Evolutionary conservation across 2,888 invertebrate genomes (phyloP), one percentile per base, ranked within the genome.

Genomic region (Branchipolynoe longqiensis): DNA sequence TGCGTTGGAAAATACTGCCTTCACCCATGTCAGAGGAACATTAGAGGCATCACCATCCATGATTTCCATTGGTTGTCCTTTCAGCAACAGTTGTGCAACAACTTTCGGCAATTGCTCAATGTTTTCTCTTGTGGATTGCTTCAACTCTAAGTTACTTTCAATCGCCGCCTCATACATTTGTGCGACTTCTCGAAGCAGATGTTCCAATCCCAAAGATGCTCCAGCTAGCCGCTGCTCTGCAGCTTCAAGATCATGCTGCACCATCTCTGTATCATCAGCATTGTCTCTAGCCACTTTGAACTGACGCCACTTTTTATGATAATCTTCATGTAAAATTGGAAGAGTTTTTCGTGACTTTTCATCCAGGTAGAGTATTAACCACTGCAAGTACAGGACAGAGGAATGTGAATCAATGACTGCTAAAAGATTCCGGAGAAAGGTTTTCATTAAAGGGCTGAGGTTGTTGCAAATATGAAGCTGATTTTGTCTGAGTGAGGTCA

Each of bases 11-110:
- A 86, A 36, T 3, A 82, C 78, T 36, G 85, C 82, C 41, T 54
- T 38, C 18, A 86, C 36, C 86, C 85, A 85, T 1, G 56, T 54
- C 18, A 56, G 14, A 6, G 86, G 86, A 4, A 86, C 64, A 31
- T 36, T 58, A 22, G 62, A 31, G 38, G 84, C 82, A 73, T 84
- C 84, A 0, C 86, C 86, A 84, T 86, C 86, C 74, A 86, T 64
- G 1, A 86, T 85, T 58, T 86, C 86, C 22, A 86, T 14, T 4
- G 86, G 59, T 6, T 62, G 48, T 54, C 86, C 86, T 40, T 69
- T 54, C 22, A 82, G 64, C 6, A 85, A 64, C 41, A 82, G 6
- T 31, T 82, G 48, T 2, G 85, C 85, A n/a, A 58, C 69, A 18
- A 62, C 48, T 31, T 59, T n/a, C 2, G 85, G 85, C 18, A 82